Conservation (phyloP, 2,888 invertebrate genomes). For the Trichogramma dendrolimi region DNA sequence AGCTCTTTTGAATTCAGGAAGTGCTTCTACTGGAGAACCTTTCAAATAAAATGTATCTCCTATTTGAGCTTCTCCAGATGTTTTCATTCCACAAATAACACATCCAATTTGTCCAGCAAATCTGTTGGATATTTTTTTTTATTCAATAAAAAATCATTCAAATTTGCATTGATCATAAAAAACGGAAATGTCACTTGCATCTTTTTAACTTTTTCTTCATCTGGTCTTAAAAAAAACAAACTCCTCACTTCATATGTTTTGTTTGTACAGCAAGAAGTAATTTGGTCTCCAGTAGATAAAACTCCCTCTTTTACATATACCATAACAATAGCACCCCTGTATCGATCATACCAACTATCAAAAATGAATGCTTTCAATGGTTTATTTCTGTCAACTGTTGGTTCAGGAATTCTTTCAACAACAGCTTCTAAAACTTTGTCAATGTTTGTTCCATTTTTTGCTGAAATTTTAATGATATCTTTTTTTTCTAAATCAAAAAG, state of each 20-base stretch:
- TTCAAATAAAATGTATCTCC: constrained; percentile 72
- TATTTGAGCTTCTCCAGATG: constrained; percentile 67
- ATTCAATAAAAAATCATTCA: constrained; percentile 5
- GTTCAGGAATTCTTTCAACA: constrained; percentile 74
- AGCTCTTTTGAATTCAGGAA: constrained; percentile 64
- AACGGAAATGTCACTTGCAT: constrained; percentile 55
- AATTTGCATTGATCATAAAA: constrained; percentile 9
- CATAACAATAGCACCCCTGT: constrained; percentile 74
- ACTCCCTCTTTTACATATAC: constrained; percentile 75
- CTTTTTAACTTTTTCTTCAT: constrained; percentile 62
- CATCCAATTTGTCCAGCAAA: constrained; percentile 92
- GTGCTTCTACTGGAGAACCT: constrained; percentile 56
- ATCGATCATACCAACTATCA: constrained; percentile 91
- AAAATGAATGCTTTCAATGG: constrained; percentile 80
- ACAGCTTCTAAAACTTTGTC: constrained; percentile 72
- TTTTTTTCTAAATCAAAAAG: constrained; percentile 76
- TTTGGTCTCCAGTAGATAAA: constrained; percentile 69
- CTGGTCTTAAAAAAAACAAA: constrained; percentile 76
- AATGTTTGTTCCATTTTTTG: constrained; percentile 85
- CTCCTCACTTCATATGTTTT: constrained; percentile 76
- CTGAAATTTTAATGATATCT: constrained; percentile 78
- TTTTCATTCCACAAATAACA: constrained; percentile 75
- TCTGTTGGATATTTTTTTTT: constrained; percentile 44
- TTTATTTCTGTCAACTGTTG: constrained; percentile 58
- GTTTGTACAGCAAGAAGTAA: constrained; percentile 67